Base-by-base conservation (phyloP, 2,888 invertebrate species). In the Lissocephala sabroskyi region DNA sequence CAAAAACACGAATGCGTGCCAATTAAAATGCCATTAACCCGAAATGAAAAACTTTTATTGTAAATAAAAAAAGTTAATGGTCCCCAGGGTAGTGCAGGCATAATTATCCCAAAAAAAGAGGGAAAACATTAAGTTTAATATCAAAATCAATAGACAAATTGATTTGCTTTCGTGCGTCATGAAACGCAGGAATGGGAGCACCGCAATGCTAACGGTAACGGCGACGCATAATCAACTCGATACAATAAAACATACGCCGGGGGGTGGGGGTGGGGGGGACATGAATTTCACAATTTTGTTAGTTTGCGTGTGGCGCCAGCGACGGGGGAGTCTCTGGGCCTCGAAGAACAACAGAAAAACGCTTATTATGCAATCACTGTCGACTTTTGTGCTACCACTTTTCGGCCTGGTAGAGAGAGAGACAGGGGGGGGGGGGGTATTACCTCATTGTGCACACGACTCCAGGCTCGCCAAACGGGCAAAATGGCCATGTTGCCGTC, bases 401-500 rank as follows among this genome's bases (percentile, higher is more conserved):
- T 52, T 58, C 54, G 58, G 64, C 51, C 28, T 41, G 28, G 36
- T 46, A 45, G 40, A 23, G 7, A 5, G 3, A 23, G 23, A 5
- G 23, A 3, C 4, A 23, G 23, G 23, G 23, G 3, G 23, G 29
- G 26, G 36, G 44, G 44, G 70, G 39, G 59, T 65, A 82, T 83
- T 84, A 88, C 90, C 82, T 91, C 90, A 74, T 87, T 85, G 83
- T 89, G 82, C 87, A 90, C 89, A 65, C 88, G 87, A 48, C 92
- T 93, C 94, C 94, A 94, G 18, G 93, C 91, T 53, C 90, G 90
- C 87, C 93, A 88, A 42, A 94, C 91, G 75, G 92, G 92, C 49
- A 93, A 85, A 56, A 94, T 91, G 49, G 89, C 88, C 41, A 91
- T 90, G 66, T 90, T 88, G 23, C 90, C 89, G 52, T 82, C 81